These are phyloP conservation scores for Apeltes quadracus DNA, from an alignment of 2,113 vertebrate genomes.

Conservation along the genomic window DNA sequence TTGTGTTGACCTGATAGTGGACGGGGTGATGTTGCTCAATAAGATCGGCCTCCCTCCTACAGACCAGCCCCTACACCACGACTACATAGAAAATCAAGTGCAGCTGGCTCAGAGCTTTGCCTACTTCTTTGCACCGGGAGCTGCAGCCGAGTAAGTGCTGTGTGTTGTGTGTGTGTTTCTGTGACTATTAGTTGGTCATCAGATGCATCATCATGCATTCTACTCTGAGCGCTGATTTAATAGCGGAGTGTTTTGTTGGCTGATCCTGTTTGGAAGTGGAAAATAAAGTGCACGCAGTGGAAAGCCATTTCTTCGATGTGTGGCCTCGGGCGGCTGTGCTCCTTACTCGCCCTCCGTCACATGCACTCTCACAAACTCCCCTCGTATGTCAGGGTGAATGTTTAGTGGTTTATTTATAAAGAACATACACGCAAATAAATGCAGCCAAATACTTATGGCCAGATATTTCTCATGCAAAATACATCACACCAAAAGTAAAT, in stretches of 20 bases:
- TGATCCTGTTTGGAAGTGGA: neutral
- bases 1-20: conserved; percentile 85
- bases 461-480: neutral
- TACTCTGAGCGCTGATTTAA: neutral
- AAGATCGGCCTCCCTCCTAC: conserved; percentile 78
- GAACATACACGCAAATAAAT: neutral
- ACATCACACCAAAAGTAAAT: neutral
- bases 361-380: conserved; percentile 2
- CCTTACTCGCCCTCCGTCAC: conserved; percentile 8
- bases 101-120: conserved; percentile 85
- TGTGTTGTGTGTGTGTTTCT: neutral
- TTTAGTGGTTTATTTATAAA: neutral
- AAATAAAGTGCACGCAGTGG: neutral
- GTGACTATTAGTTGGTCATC: neutral
- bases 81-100: conserved; percentile 79
- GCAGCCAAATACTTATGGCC: neutral
- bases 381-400: neutral
- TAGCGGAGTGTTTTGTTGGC: neutral
- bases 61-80: conserved; percentile 79
- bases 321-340: neutral
- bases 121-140: conserved; percentile 86
- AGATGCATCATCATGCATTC: neutral
- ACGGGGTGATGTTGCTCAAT: conserved; percentile 80
- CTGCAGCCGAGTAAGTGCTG: conserved; percentile 84
- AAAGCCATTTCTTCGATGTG: neutral